Evolutionary conservation across 2,888 invertebrate genomes (phyloP).

Genomic region (Noctuana brunneofusca): DNA sequence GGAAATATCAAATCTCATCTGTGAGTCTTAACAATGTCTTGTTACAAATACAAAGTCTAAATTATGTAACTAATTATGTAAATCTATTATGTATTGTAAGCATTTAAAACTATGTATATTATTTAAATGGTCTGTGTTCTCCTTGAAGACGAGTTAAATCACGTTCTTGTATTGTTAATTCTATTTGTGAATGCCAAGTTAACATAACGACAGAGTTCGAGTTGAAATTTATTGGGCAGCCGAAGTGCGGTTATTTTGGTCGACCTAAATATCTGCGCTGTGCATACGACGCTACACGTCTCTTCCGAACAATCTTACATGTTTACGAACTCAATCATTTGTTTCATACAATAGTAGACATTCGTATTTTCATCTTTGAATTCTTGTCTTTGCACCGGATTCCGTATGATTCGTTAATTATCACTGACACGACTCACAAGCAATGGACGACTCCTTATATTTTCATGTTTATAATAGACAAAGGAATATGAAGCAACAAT

Average conservation of each 20-base stretch:
- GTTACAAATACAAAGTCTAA: too few species aligned
- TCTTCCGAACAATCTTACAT: constrained; percentile 35
- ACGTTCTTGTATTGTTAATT: constrained; percentile 16
- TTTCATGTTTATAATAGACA: constrained; percentile 15
- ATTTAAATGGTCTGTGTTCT: too few species aligned
- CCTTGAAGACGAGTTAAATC: constrained; percentile 12
- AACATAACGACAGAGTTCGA: constrained; percentile 40
- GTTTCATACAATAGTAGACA: neutral
- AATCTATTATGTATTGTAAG: too few species aligned
- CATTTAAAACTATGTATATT: too few species aligned
- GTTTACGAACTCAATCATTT: constrained; percentile 3
- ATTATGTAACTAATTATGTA: neutral
- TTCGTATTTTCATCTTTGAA: neutral
- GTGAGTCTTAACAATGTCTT: too few species aligned
- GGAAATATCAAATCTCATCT: too few species aligned
- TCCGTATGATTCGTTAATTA: neutral
- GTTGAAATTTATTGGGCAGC: constrained; percentile 53
- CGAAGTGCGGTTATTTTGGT: constrained; percentile 71
- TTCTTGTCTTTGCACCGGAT: neutral
- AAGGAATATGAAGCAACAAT: constrained; percentile 23
- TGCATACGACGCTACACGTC: constrained; percentile 45
- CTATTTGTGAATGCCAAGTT: constrained; percentile 33
- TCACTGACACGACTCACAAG: neutral
- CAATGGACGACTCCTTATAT: neutral
- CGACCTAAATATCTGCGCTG: constrained; percentile 78